A percentile compares a stretch with the other conserved stretches of the same genome.
Evolutionary conservation across 2,888 invertebrate genomes (phyloP).

Genomic region (Maniola hyperantus): DNA sequence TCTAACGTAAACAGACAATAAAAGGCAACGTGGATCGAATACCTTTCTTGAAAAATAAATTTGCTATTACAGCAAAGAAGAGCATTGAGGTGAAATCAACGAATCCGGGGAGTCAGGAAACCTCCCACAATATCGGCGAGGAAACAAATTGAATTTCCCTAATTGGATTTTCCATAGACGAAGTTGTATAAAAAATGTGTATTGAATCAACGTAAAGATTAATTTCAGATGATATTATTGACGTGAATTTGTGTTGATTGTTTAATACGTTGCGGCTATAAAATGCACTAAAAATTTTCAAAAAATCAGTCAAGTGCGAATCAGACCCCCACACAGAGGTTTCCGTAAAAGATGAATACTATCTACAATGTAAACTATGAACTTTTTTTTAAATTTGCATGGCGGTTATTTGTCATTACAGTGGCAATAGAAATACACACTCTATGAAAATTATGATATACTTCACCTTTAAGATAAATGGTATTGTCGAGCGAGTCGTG

Average conservation of each 20-base stretch:
- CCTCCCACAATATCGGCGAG: background rate
- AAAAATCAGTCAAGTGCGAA: too few species aligned
- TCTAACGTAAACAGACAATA: background rate
- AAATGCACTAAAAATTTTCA: too few species aligned
- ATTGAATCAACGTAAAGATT: background rate
- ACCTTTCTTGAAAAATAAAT: constrained; percentile 13
- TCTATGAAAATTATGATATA: too few species aligned
- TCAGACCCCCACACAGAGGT: too few species aligned
- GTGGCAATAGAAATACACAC: too few species aligned
- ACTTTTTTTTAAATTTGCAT: too few species aligned
- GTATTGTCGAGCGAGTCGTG: too few species aligned
- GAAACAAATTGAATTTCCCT: constrained; percentile 6
- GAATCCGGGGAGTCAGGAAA: background rate
- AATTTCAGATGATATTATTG: background rate
- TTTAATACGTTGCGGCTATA: too few species aligned
- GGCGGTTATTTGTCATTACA: too few species aligned
- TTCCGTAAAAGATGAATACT: too few species aligned
- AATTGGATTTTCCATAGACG: constrained; percentile 8
- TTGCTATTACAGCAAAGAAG: constrained; percentile 6
- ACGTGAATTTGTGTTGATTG: background rate
- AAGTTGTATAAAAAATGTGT: background rate
- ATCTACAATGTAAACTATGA: too few species aligned
- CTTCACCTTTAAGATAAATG: too few species aligned
- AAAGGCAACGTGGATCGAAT: constrained; percentile 10
- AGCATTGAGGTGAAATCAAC: constrained; percentile 7